A percentile compares a stretch with the other conserved stretches of the same genome.
Evolutionary conservation across 1,140 invertebrate genomes (phyloP).

Genomic region (Magallana angulata): DNA sequence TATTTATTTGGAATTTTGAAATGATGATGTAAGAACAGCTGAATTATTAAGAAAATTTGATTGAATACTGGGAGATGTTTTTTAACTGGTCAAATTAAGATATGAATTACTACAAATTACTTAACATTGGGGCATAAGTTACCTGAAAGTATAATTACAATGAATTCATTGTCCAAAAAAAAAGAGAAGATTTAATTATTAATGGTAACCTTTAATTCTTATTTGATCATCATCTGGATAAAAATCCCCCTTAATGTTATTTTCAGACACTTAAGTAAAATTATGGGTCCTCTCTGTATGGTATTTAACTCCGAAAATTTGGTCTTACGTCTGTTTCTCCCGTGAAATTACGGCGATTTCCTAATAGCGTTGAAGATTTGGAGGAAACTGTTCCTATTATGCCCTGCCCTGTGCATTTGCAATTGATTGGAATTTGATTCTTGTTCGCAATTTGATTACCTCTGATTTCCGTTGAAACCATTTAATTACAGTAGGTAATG

Average conservation of each 20-base stretch:
- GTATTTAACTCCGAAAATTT: constrained; percentile 26
- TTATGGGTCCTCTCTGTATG: neutral
- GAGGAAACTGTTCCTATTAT: constrained; percentile 18
- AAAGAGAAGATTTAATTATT: neutral
- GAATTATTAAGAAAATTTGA: too few species aligned
- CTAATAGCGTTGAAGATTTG: neutral
- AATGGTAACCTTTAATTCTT: neutral
- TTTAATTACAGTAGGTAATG: constrained; percentile 34
- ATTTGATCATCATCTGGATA: neutral
- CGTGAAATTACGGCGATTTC: neutral
- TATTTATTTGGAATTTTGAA: too few species aligned
- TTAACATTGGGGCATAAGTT: too few species aligned
- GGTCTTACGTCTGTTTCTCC: constrained; percentile 19
- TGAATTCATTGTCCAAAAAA: neutral
- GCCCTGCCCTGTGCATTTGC: constrained; percentile 3
- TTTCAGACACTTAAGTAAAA: constrained; percentile 21
- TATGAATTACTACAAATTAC: too few species aligned
- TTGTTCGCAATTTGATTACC: neutral
- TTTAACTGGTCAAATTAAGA: too few species aligned
- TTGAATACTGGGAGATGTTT: too few species aligned
- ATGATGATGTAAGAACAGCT: too few species aligned
- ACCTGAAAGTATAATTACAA: too few species aligned
- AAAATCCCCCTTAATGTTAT: neutral
- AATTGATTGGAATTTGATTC: constrained; percentile 24
- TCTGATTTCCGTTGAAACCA: constrained; percentile 30